Conservation (phyloP, 1,140 invertebrate genomes). For the Cyphomyrmex costatus region DNA sequence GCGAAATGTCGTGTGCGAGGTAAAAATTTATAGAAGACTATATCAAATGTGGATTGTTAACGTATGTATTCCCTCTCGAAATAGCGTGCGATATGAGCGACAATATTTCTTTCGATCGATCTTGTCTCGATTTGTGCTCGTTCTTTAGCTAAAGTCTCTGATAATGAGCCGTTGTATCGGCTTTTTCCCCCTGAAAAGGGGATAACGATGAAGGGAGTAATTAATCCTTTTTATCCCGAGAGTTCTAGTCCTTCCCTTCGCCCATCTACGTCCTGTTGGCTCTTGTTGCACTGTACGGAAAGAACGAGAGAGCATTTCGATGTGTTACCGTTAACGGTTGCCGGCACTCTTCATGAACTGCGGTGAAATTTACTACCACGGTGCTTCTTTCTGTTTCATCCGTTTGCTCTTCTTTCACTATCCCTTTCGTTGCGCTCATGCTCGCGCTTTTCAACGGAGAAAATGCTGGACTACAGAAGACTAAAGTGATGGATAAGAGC, state of each 20-base stretch:
- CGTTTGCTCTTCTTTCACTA: conserved; percentile 34
- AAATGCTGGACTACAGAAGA: conserved; percentile 20
- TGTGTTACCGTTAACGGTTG: conserved; percentile 55
- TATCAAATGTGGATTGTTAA: conserved; percentile 46
- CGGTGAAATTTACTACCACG: conserved; percentile 63
- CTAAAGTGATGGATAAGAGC: conserved; percentile 16
- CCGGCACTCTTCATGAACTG: conserved; percentile 58
- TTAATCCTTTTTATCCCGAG: conserved; percentile 72
- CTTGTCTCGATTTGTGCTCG: background rate
- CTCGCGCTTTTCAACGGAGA: conserved; percentile 9
- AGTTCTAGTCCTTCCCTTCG: background rate
- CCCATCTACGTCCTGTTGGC: background rate
- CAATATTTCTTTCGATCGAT: conserved; percentile 54
- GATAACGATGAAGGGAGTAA: conserved; percentile 29
- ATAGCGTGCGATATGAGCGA: background rate
- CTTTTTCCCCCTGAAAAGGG: conserved; percentile 45
- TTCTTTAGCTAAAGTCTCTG: conserved; percentile 33
- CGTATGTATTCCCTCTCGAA: background rate
- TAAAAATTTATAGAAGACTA: conserved; percentile 38
- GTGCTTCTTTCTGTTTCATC: conserved; percentile 30
- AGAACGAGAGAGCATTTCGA: conserved; percentile 36
- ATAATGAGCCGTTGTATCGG: conserved; percentile 71
- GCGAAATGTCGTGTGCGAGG: background rate
- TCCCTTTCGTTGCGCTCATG: conserved; percentile 39
- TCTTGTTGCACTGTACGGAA: background rate